Evolutionary conservation across 1,140 invertebrate species (phyloP), one percentile per base, ranked within the genome.

Genomic region (Tetramorium parvispinum): DNA sequence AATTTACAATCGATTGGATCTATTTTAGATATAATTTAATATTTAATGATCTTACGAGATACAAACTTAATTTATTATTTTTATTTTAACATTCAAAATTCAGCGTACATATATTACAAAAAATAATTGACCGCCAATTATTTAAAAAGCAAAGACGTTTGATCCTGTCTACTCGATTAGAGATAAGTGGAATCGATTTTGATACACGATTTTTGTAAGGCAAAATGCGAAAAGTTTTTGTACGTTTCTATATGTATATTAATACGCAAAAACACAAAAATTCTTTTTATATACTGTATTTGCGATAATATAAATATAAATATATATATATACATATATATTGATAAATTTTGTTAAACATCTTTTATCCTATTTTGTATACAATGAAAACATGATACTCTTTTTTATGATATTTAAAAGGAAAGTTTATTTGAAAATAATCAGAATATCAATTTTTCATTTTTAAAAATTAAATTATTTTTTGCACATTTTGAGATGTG

Each of bases 231-330:
- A 87, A 68, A 21, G 27, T 77, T 88, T 92, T 91, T 92, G 87
- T 93, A 92, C 70, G 65, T 91, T 78, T 91, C 81, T 89, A 89
- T 85, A 91, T 88, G 91, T 90, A 91, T 88, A 92, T 90, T 91
- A 32, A 87, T 81, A 88, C 70, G 88, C 85, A 82, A 73, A 87
- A 90, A 24, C 82, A 87, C 79, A 91, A 91, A 65, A 51, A 86
- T 92, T 90, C 85, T 93, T 93, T 78, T 93, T 93, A 93, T 93
- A 93, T 91, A 86, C 86, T 93, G 92, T 92, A 93, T 92, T 93
- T 92, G 88, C 91, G 85, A 92, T 88, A 89, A 81, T 18, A 51
- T 71, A 79, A 53, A 88, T 88, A 43, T 3, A 10, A 10, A 43
- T 10, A 43, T 43, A 70, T 85, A 88, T 87, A 92, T 27, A 70